Evolutionary conservation across 1,140 invertebrate species (phyloP), one percentile per base, ranked within the genome.

Genomic region (Adelges cooleyi): DNA sequence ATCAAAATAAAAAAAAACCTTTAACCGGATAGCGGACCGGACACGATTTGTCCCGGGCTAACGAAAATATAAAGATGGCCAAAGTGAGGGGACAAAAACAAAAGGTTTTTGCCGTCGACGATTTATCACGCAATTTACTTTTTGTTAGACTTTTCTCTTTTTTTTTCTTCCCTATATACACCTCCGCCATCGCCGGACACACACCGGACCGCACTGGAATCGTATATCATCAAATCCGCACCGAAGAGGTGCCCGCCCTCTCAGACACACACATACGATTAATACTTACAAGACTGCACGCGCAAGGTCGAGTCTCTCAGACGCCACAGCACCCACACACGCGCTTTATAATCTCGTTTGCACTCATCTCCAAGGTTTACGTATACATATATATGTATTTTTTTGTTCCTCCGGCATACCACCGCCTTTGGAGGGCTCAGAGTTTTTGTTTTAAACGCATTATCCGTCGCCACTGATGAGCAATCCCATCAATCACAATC

Each of bases 41-140:
- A 59, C n/a, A 44, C 54, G 25, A 59, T 59, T 59, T 59, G 54
- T 59, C 23, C 54, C n/a, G n/a, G 15, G 20, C 44, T 59, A 44
- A 44, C 40, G 17, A 59, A 59, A 59, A 27, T 27, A 42, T n/a
- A 56, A 48, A 46, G 4, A 62, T 23, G 8, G 10, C 40, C 25
- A 46, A 62, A 62, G 40, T 11, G 15, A 44, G n/a, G 10, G 36
- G 36, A 38, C 36, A n/a, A 27, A 59, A 59, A 44, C 17, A 11
- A 10, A 44, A 59, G 27, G 36, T 25, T 62, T 62, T 59, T 62
- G 15, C 23, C 40, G 42, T 33, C 29, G 29, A 33, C 56, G 38
- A 62, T 62, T 62, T 62, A 62, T 62, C 56, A 62, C 56, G n/a
- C 42, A 48, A 62, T 62, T 62, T 48, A 48, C 56, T 62, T 62